Evolutionary conservation across 2,113 vertebrate species (phyloP), one percentile per base, ranked within the genome.

Genomic region (Oostethus manadensis): DNA sequence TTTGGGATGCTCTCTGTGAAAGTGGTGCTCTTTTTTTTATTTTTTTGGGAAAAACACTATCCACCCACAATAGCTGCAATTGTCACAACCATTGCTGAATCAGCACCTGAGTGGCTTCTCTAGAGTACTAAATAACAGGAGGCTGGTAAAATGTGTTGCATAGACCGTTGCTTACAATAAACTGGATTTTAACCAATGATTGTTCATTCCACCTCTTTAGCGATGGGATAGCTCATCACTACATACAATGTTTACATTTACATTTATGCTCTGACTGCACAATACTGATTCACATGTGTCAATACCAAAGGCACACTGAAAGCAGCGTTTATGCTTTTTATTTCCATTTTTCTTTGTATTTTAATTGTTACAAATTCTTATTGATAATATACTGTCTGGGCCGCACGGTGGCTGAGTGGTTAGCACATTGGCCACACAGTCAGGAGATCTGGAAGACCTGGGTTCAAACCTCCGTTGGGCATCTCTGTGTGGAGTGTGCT

Each of bases 61-160:
- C 60, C 63, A 47, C 72, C 21, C 16, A 56, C 60, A 61, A 33
- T 60, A 51, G 58, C 62, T 26, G 14, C 38, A 42, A 62, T 5
- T 20, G 46, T 40, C 15, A 8, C 47, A 66, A 54, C 53, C 59
- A 49, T 51, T 33, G 38, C 38, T 42, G 70, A 66, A 51, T 58
- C 67, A 71, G 33, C 62, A 58, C 23, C 58, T 45, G 49, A 55
- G 21, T 43, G 23, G 16, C 10, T 22, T 20, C 47, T 67, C 35
- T 6, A 4, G 8, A 21, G 21, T 17, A 33, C 33, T 16, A 6
- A 11, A 13, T 51, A 43, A 40, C 45, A 51, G 38, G 6, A 35
- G 50, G 21, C 53, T 26, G 11, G 29, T 53, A 43, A 35, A 62
- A 55, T 40, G 18, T 61, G 29, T 53, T 33, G 23, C 23, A 33